Conservation (phyloP, 2,888 invertebrate species). For the Drosophila flavopinicola region DNA sequence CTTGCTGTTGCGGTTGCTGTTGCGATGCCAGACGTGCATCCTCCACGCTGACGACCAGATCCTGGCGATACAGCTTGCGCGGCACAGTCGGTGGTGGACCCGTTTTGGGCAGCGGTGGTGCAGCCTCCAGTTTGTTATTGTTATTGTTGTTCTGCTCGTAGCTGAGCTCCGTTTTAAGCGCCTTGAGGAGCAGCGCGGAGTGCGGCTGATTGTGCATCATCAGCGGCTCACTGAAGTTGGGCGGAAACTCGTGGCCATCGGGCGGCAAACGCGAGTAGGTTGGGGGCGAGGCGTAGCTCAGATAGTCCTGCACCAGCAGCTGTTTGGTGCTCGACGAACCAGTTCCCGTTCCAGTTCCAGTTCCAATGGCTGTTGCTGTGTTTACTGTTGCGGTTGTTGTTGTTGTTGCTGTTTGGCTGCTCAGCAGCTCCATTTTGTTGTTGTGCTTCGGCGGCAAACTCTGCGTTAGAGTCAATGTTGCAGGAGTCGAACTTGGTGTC, state of each 20-base stretch:
- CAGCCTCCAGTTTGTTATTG: constrained; percentile 45
- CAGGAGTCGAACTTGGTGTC: constrained; percentile 16
- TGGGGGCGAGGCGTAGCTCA: constrained; percentile 82
- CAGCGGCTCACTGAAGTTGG: constrained; percentile 84
- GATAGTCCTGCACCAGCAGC: constrained; percentile 83
- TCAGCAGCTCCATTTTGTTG: constrained; percentile 82
- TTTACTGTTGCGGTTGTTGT: constrained; percentile 30
- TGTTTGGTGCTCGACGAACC: constrained; percentile 78
- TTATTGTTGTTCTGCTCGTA: constrained; percentile 52
- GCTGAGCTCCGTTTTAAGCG: constrained; percentile 41
- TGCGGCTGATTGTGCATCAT: constrained; percentile 79
- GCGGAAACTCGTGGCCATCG: constrained; percentile 85
- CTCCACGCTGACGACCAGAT: constrained; percentile 83
- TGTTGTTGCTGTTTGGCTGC: constrained; percentile 65
- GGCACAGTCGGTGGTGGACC: constrained; percentile 83
- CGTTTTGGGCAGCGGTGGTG: constrained; percentile 84
- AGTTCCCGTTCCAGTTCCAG: constrained; percentile 61
- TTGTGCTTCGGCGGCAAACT: constrained; percentile 48
- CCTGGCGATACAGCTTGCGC: constrained; percentile 84
- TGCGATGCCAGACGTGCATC: constrained; percentile 67
- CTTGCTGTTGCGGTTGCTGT: constrained; percentile 17
- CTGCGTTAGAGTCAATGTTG: constrained; percentile 29
- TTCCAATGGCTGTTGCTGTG: constrained; percentile 60
- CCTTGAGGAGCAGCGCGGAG: constrained; percentile 50
- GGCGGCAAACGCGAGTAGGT: constrained; percentile 84